A percentile compares a stretch with the other conserved stretches of the same genome.
phyloP scores from a whole-genome alignment of 2,888 invertebrate species.

The Dryobota labecula region DNA sequence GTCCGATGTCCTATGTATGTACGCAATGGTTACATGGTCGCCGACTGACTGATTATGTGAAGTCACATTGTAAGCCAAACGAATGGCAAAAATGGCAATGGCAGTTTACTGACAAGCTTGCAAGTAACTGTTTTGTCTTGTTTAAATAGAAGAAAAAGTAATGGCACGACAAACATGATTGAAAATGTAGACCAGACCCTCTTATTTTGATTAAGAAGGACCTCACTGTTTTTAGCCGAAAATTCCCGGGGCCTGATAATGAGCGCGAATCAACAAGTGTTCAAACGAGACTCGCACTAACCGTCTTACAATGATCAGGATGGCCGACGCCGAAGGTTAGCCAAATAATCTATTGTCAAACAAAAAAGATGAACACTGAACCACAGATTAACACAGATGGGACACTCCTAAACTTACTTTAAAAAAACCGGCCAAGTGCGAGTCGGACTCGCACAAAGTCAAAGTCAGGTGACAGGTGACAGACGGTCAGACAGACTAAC shows the following conservation, averaged over 20 bases:
- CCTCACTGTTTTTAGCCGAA: background rate
- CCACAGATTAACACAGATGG: too few species aligned
- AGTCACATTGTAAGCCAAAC: too few species aligned
- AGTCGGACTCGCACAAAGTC: too few species aligned
- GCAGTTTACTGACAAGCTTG: background rate
- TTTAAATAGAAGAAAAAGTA: background rate
- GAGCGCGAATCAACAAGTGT: conserved; percentile 1
- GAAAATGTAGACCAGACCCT: background rate
- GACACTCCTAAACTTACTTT: too few species aligned
- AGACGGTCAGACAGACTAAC: too few species aligned
- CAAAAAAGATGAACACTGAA: background rate
- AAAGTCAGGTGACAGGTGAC: too few species aligned
- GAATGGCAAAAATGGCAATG: too few species aligned
- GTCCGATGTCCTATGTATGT: too few species aligned
- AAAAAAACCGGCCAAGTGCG: too few species aligned
- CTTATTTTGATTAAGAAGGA: background rate
- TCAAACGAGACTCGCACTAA: background rate
- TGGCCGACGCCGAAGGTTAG: conserved; percentile 10
- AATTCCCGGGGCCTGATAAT: background rate
- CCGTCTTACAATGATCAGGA: conserved; percentile 10
- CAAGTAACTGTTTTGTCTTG: background rate
- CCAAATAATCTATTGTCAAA: conserved; percentile 4
- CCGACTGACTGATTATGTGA: too few species aligned
- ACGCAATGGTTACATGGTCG: too few species aligned
- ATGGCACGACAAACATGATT: background rate